Evolutionary conservation across 2,888 invertebrate genomes (phyloP), one percentile per base, ranked within the genome.

Genomic region (Axea sp.): DNA sequence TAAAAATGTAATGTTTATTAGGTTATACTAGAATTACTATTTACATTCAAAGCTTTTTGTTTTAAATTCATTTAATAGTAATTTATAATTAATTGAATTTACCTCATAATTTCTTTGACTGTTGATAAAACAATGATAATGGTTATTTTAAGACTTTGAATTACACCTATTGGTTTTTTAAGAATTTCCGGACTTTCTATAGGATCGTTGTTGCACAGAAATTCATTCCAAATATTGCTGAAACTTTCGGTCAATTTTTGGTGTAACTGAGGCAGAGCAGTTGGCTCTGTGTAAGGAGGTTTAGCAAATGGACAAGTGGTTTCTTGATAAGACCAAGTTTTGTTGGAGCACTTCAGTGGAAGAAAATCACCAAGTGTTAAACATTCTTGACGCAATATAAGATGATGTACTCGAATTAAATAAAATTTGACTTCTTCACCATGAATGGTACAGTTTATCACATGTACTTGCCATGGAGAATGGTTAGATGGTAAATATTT

Each of bases 391-490:
- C 92, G 91, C 2, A 95, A 89, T 1, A 95, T 89, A 17, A 95
- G 87, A 80, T 95, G 95, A 82, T 95, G 95, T 0, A 93, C 90
- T 59, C 95, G 90, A 3, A 94, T 89, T 17, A 95, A 85, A 24
- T 92, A 95, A 77, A 89, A 85, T 74, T 89, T 88, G 7, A 77
- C 89, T 26, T 91, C 90, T 49, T 91, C 90, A 0, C 82, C 84
- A 1, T 64, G 73, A 0, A 80, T 43, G 7, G 76, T 73, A 31
- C 79, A 80, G 39, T 78, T 82, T 79, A 95, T 93, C 0, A 95
- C 89, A 28, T 92, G 91, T 53, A 95, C 91, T 83, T 95, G 95
- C 95, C 95, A 95, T 7, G 95, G 95, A 0, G 95, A 92, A 60
- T 92, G 89, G 53, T 92, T 92, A 0, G 89, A 88, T 3, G 94